These are phyloP conservation scores for Pogonomyrmex barbatus DNA, from an alignment of 1,140 invertebrate species.

Conservation along the genomic window DNA sequence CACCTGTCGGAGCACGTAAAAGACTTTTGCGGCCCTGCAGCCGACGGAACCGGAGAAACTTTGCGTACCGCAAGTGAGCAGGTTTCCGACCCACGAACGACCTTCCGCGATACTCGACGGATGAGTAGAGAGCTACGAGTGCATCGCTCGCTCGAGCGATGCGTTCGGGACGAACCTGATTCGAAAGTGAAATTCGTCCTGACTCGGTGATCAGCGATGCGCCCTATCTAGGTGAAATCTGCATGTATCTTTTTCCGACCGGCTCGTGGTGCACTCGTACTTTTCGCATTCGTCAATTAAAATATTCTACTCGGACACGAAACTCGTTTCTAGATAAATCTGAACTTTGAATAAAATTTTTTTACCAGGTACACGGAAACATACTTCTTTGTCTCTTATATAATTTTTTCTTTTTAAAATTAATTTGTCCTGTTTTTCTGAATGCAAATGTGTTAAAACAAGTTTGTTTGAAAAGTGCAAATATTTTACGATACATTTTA, in stretches of 20 bases:
- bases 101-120: conserved; percentile 68
- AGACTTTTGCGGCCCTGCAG: conserved; percentile 24
- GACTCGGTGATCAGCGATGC: conserved; percentile 65
- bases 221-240: conserved; percentile 66
- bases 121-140: conserved; percentile 64
- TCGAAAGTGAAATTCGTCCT: conserved; percentile 71
- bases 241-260: not conserved
- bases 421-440: not conserved
- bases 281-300: conserved; percentile 10
- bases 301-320: not conserved
- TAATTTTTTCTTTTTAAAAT: not conserved
- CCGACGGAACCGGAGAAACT: conserved; percentile 32
- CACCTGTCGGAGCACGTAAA: not conserved
- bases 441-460: not conserved
- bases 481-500: not conserved
- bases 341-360: not conserved
- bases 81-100: conserved; percentile 63
- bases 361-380: not conserved
- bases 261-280: not conserved
- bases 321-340: not conserved
- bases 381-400: not conserved
- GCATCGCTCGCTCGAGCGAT: conserved; percentile 49
- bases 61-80: conserved; percentile 21
- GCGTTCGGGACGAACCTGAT: conserved; percentile 56
- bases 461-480: not conserved